A percentile compares a stretch with the other conserved stretches of the same genome.
Evolutionary conservation across 2,113 vertebrate genomes (phyloP).

Genomic region (Eidolon helvum): DNA sequence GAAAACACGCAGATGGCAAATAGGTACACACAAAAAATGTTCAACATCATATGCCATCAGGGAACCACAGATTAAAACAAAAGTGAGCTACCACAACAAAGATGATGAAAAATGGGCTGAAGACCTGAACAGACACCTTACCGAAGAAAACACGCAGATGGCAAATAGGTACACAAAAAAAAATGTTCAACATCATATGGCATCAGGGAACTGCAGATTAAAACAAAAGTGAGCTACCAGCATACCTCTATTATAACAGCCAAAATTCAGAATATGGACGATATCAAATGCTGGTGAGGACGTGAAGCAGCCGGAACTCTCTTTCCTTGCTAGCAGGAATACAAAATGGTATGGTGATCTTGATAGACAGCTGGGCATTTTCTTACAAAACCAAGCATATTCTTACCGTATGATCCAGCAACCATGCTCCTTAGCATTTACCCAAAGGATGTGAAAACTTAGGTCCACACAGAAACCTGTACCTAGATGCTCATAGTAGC

Average conservation of each 20-base stretch:
- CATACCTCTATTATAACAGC: neutral
- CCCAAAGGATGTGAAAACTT: neutral
- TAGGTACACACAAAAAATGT: neutral
- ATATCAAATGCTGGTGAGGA: neutral
- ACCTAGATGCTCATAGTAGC: neutral
- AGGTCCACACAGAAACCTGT: neutral
- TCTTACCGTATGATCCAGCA: neutral
- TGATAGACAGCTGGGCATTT: neutral
- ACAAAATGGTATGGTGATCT: neutral
- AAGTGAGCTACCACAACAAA: neutral
- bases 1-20: neutral
- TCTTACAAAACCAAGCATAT: neutral
- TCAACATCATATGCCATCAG: neutral
- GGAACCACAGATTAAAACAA: neutral
- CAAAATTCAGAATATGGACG: neutral
- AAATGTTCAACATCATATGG: neutral
- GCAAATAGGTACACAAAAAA: neutral
- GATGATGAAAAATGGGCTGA: neutral
- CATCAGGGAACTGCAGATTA: neutral
- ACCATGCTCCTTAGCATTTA: neutral
- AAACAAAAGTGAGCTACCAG: neutral
- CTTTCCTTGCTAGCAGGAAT: neutral
- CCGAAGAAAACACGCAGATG: neutral
- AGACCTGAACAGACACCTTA: neutral
- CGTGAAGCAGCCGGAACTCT: neutral